Evolutionary conservation across 1,140 invertebrate genomes (phyloP).

Genomic region (Cyrtorhinus lividipennis): DNA sequence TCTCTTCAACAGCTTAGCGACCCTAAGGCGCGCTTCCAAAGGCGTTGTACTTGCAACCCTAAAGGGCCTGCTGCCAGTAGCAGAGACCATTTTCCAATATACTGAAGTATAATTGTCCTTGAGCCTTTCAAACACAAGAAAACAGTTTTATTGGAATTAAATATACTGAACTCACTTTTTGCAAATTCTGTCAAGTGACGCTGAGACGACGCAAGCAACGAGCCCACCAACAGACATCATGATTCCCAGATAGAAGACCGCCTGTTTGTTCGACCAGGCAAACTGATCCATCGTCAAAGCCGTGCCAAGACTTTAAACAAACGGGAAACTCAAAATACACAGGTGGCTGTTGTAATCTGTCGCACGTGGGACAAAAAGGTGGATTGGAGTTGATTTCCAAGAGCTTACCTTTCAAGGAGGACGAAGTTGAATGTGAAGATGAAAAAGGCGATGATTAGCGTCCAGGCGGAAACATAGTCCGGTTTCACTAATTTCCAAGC

Average conservation of each 20-base stretch:
- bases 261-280: slow-evolving; percentile 62
- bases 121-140: too few species aligned
- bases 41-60: too few species aligned
- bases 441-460: slow-evolving; percentile 67
- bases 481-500: slow-evolving; percentile 55
- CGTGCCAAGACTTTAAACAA: slow-evolving; percentile 48
- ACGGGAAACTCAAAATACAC: slow-evolving; percentile 17
- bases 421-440: slow-evolving; percentile 79
- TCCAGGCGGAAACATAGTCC: slow-evolving; percentile 60
- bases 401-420: slow-evolving; percentile 65
- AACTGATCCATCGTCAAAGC: slow-evolving; percentile 80
- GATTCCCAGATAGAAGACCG: slow-evolving; percentile 66
- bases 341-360: slow-evolving; percentile 3
- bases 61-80: too few species aligned
- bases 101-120: too few species aligned
- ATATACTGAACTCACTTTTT: slow-evolving; percentile 38
- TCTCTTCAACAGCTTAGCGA: too few species aligned
- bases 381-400: too few species aligned
- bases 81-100: too few species aligned
- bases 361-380: not conserved
- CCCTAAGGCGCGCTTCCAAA: too few species aligned
- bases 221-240: slow-evolving; percentile 63
- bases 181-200: slow-evolving; percentile 52
- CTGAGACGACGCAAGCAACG: slow-evolving; percentile 56
- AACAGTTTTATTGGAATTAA: too few species aligned